Percentiles rank a stretch among this genome's conserved stretches.
Conservation (phyloP, 2,888 invertebrate species). For the Galeopsomyia nigrocyanea region DNA sequence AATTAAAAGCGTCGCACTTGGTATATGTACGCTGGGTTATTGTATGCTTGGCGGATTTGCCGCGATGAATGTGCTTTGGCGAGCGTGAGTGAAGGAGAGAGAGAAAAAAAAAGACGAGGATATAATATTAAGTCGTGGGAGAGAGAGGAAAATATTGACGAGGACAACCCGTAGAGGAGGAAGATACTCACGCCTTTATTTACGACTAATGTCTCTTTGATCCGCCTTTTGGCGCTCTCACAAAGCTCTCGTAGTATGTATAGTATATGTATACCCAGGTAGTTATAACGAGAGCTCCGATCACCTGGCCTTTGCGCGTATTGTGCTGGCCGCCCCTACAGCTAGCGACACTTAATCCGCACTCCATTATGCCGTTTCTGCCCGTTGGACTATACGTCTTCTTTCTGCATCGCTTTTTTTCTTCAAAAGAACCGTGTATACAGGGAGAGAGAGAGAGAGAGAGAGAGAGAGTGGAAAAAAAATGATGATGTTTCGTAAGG, state of each 20-base stretch:
- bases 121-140: not conserved
- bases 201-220: slow-evolving; percentile 48
- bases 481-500: not conserved
- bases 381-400: slow-evolving; percentile 11
- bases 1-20: slow-evolving; percentile 43
- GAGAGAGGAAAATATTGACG: slow-evolving; percentile 41
- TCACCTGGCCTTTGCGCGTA: slow-evolving; percentile 21
- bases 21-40: not conserved
- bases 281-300: slow-evolving; percentile 23
- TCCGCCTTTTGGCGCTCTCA: slow-evolving; percentile 32
- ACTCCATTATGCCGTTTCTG: slow-evolving; percentile 37
- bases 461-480: too few species aligned
- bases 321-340: slow-evolving; percentile 12
- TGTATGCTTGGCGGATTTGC: too few species aligned
- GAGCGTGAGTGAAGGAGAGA: not conserved
- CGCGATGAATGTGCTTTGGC: not conserved
- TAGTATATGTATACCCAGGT: slow-evolving; percentile 10
- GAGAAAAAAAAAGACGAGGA: not conserved
- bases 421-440: not conserved
- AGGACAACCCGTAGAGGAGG: slow-evolving; percentile 30
- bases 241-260: not conserved
- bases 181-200: slow-evolving; percentile 46
- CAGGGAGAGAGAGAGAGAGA: too few species aligned
- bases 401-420: slow-evolving; percentile 27
- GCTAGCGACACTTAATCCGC: slow-evolving; percentile 46